Evolutionary conservation across 1,140 invertebrate species (phyloP).

Genomic region (Thaumetopoea pityocampa): DNA sequence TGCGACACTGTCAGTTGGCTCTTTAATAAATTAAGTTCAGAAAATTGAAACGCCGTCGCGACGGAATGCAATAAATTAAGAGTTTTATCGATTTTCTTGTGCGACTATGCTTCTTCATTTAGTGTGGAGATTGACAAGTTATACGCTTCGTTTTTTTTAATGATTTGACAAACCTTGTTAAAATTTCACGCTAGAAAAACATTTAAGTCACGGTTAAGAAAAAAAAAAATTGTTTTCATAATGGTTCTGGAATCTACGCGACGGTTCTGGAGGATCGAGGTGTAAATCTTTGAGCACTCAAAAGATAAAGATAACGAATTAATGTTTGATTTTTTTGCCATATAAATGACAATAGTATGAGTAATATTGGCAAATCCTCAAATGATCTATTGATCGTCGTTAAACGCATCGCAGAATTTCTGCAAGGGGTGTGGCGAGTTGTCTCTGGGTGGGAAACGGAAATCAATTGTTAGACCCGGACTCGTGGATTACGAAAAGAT

Average conservation of each 20-base stretch:
- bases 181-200: not conserved
- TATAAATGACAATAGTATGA: too few species aligned
- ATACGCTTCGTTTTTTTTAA: constrained; percentile 15
- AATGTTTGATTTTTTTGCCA: too few species aligned
- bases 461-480: constrained; percentile 54
- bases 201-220: constrained; percentile 2
- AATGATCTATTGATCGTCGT: too few species aligned
- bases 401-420: constrained; percentile 23
- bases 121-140: constrained; percentile 10
- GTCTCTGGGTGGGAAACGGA: constrained; percentile 64
- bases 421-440: constrained; percentile 46
- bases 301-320: too few species aligned
- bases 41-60: constrained; percentile 38
- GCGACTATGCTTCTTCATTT: constrained; percentile 34
- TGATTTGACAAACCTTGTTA: constrained; percentile 2
- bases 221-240: constrained; percentile 1
- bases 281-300: too few species aligned
- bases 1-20: constrained; percentile 41
- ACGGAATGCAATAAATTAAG: constrained; percentile 56
- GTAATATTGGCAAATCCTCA: not conserved
- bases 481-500: constrained; percentile 37
- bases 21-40: constrained; percentile 53
- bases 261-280: too few species aligned
- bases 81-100: constrained; percentile 57
- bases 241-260: not conserved